These are phyloP conservation scores for Ophonus ardosiacus DNA, from an alignment of 2,888 invertebrate species.

Conservation along the genomic window DNA sequence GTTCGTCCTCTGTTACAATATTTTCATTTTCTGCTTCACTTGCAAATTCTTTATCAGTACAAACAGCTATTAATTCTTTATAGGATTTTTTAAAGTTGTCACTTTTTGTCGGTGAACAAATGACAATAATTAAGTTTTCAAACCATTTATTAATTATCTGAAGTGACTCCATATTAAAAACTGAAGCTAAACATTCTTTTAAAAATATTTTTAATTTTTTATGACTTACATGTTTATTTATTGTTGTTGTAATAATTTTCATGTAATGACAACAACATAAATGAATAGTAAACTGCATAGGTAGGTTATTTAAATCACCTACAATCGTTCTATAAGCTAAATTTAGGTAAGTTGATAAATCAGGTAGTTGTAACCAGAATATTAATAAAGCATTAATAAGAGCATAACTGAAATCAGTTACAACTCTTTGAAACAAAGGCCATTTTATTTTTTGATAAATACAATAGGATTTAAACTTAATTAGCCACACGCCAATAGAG, in stretches of 20 bases:
- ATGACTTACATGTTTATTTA: not conserved
- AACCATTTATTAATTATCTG: not conserved
- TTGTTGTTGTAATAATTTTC: constrained; percentile 5
- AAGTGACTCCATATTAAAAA: constrained; percentile 4
- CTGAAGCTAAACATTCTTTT: constrained; percentile 16
- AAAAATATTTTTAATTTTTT: constrained; percentile 12
- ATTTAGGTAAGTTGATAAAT: not conserved
- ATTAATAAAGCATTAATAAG: constrained; percentile 11
- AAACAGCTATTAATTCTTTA: not conserved
- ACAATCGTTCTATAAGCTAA: not conserved
- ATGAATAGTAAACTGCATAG: not conserved
- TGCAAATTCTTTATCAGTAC: not conserved
- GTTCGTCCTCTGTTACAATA: not conserved
- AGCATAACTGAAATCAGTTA: constrained; percentile 10
- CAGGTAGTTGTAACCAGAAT: not conserved
- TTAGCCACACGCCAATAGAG: not conserved
- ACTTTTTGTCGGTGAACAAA: constrained; percentile 17
- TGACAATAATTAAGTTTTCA: not conserved
- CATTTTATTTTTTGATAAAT: not conserved
- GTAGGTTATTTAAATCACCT: not conserved
- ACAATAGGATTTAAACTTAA: not conserved
- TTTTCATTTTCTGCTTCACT: not conserved
- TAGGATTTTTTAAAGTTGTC: not conserved
- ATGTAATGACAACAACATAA: constrained; percentile 8
- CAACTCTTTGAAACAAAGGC: constrained; percentile 13